A percentile compares a stretch with the other conserved stretches of the same genome.
Conservation (phyloP, 2,113 vertebrate genomes). For the Prionailurus viverrinus region DNA sequence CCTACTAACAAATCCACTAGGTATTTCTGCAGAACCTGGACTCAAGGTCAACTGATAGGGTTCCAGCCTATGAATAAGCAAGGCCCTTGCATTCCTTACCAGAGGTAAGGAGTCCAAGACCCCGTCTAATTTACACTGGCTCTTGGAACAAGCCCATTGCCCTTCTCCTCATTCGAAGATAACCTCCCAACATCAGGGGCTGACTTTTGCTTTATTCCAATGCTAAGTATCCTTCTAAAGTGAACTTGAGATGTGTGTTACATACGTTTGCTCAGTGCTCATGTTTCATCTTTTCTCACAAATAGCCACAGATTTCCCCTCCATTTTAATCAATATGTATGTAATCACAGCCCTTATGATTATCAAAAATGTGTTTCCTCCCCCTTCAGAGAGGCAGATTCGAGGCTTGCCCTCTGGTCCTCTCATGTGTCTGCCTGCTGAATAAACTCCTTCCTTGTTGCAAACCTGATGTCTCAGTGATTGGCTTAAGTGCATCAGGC, state of each 20-base stretch:
- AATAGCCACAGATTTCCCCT: not conserved
- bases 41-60: not conserved
- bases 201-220: not conserved
- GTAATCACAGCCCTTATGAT: not conserved
- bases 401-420: not conserved
- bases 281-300: not conserved
- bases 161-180: not conserved
- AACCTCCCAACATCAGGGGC: too few species aligned
- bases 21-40: not conserved
- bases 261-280: not conserved
- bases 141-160: not conserved
- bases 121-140: not conserved
- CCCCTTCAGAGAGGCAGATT: not conserved
- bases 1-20: not conserved
- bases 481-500: not conserved
- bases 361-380: not conserved
- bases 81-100: not conserved
- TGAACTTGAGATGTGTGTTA: not conserved
- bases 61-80: not conserved
- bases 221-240: not conserved
- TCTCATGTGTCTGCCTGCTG: not conserved
- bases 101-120: not conserved
- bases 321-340: not conserved
- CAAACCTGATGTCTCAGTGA: not conserved
- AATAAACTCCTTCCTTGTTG: not conserved